Percentiles rank a stretch among this genome's conserved stretches.
These are phyloP conservation scores for Apodemus sylvaticus DNA, from an alignment of 2,113 vertebrate genomes.

Conservation along the genomic window DNA sequence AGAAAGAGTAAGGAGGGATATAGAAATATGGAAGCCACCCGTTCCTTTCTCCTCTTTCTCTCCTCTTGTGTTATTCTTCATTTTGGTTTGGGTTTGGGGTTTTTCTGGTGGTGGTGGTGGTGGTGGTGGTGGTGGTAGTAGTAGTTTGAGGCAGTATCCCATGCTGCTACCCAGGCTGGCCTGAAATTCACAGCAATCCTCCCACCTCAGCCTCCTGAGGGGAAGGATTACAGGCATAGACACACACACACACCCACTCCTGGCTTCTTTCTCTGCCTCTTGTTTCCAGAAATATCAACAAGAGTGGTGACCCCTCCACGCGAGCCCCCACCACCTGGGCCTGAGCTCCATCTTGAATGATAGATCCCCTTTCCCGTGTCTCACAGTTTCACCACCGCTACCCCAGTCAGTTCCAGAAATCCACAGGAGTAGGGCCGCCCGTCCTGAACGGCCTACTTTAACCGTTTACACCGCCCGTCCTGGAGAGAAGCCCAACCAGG, in stretches of 20 bases:
- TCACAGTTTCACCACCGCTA: too few species aligned
- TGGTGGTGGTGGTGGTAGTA: not conserved
- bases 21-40: accelerated
- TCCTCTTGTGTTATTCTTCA: not conserved
- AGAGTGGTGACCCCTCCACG: not conserved
- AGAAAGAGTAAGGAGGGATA: not conserved
- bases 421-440: accelerated
- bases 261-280: not conserved
- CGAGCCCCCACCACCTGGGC: too few species aligned
- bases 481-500: not conserved
- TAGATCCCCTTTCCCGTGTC: not conserved
- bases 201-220: not conserved
- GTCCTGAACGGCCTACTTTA: not conserved
- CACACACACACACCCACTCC: not conserved
- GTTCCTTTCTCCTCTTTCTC: not conserved
- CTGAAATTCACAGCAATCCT: not conserved
- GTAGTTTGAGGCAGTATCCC: not conserved
- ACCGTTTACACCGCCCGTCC: too few species aligned
- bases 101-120: not conserved
- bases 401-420: not conserved
- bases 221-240: not conserved
- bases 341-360: not conserved
- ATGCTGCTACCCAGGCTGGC: too few species aligned
- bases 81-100: not conserved
- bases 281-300: not conserved